Evolutionary conservation across 2,113 vertebrate species (phyloP).

Genomic region (Corythornis madagascariensis): DNA sequence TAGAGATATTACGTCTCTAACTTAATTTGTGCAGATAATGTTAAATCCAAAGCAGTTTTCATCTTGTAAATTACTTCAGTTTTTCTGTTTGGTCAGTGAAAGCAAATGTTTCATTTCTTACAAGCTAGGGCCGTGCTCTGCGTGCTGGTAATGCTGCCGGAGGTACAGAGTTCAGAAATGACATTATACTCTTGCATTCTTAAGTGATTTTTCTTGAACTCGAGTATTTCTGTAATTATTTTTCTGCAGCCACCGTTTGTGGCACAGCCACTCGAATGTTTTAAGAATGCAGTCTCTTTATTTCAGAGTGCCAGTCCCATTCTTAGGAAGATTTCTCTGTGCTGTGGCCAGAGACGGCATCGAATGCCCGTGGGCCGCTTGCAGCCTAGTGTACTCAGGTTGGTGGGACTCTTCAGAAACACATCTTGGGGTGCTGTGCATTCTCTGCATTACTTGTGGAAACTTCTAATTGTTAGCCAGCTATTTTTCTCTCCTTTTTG

Average conservation of each 20-base stretch:
- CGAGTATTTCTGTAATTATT: neutral
- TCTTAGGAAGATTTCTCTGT: neutral
- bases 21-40: neutral
- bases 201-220: neutral
- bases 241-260: neutral
- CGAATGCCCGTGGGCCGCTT: neutral
- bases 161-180: neutral
- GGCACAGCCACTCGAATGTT: neutral
- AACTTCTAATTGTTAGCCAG: neutral
- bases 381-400: rapidly evolving
- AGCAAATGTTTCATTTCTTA: neutral
- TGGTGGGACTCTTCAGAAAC: neutral
- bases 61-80: neutral
- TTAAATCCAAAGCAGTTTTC: neutral
- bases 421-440: neutral
- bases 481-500: neutral
- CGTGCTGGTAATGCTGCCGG: neutral
- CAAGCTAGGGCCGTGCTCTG: neutral
- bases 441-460: neutral
- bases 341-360: no score
- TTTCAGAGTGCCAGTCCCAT: neutral
- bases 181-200: neutral
- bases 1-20: neutral
- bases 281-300: neutral
- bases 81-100: conserved; percentile 11